Evolutionary conservation across 2,797 vertebrate genomes (phyloP), one percentile per base, ranked within the genome.

Genomic region (Zenarchopterus dispar): DNA sequence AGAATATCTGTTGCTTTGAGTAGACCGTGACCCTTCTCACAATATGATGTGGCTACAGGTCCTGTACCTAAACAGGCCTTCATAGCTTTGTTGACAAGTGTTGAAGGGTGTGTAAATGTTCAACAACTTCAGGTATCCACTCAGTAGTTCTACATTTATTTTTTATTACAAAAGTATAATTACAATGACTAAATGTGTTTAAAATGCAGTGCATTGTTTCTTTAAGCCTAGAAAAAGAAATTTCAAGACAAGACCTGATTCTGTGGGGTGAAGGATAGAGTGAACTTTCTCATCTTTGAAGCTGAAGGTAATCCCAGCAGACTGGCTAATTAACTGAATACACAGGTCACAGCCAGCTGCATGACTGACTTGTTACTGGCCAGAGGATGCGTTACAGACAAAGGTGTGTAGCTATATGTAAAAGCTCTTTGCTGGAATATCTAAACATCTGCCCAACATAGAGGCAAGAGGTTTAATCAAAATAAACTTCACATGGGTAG

Each of bases 271-370:
- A 75, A 84, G 77, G 81, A 77, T 77, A 70, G 64, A 62, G 51
- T 50, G 39, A 73, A 52, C 83, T 61, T 75, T 78, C 62, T 73
- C 65, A 76, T 81, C 63, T 80, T 78, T 80, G 81, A 49, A 75
- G 70, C 61, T 75, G 64, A 82, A 78, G 75, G 71, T 84, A 90
- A 89, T 85, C 80, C 69, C 43, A 81, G 79, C 71, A 79, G 73
- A 88, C 75, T 62, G 65, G 83, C 78, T 90, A 91, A 92, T 89
- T 88, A 90, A 84, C 63, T 74, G 73, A 57, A 84, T 66, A 75
- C 75, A 80, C 69, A 64, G 73, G 83, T 88, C 75, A 72, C 78
- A 88, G 86, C 79, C 77, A 83, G 81, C 67, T 74, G 62, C 47
- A 62, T 53, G 75, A 74, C 49, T 73, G 72, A 67, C 83, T 36